Base-by-base conservation (phyloP, 2,113 vertebrate genomes). In the Sapajus apella region DNA sequence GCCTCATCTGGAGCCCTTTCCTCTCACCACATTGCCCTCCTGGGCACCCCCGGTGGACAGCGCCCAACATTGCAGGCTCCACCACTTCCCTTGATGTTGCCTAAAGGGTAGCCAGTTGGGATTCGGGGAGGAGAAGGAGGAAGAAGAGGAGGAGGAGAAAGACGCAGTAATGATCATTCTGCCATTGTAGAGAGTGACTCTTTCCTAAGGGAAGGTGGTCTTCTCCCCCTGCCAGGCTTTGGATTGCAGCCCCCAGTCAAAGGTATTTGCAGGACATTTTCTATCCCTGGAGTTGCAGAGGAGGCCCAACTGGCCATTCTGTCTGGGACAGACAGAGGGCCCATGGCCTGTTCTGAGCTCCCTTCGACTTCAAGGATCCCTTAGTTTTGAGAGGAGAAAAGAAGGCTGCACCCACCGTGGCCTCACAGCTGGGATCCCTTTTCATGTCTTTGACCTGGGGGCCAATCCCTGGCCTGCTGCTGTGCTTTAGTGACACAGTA, bases 321-420 rank as follows among this genome's bases (percentile, higher is more conserved):
- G 84, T 81, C 64, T 56, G 14, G 8, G 43, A 80, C 25, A n/a
- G 32, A 61, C 79, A 89, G n/a, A 87, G 50, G 7, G 11, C 64
- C 90, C 35, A 75, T 32, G 27, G 13, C 83, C 92, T 88, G 68
- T 14, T 95, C 79, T 86, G 32, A 79, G 77, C 89, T 45, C 32
- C 61, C 61, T 96, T 77, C 35, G 13, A 87, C 17, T 56, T 77
- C 50, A 91, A 90, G 45, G 64, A 89, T 75, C 90, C 76, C 50
- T 90, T 76, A 82, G 27, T 82, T 94, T 47, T 77, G 77, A 95
- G 84, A 92, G 76, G 55, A 95, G 77, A 93, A 43, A 96, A 52
- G 72, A 97, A 90, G 88, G 92, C 84, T 94, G 95, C 70, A 96
- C 56, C 94, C 43, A 94, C 87, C 90, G 87, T 70, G 96, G 76